Conservation (phyloP, 30 jellyfish, hydroid and myxozoan genomes). For the Sanderia malayensis region DNA sequence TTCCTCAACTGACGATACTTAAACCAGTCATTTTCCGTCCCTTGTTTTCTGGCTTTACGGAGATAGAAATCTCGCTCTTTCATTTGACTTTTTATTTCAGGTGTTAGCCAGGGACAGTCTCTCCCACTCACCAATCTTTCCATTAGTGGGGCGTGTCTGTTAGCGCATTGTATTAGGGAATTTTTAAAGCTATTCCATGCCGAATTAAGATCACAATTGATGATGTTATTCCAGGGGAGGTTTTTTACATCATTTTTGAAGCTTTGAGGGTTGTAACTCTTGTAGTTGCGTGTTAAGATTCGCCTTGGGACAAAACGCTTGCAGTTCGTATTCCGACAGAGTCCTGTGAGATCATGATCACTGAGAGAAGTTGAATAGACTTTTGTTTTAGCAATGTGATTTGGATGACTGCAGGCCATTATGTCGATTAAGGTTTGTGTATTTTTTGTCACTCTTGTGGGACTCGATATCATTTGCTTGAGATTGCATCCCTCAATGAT, state of each 20-base stretch:
- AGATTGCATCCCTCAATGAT: conserved; percentile 10
- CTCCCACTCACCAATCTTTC: conserved; percentile 48
- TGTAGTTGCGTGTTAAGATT: conserved; percentile 37
- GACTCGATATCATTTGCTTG: conserved; percentile 27
- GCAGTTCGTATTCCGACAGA: conserved; percentile 39
- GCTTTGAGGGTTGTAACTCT: conserved; percentile 51
- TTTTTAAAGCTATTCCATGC: too few relatives aligned
- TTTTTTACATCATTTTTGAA: conserved; percentile 48
- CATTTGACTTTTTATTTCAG: conserved; percentile 24
- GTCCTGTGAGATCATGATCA: conserved; percentile 60
- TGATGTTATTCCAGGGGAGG: conserved; percentile 29
- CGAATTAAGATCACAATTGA: too few relatives aligned
- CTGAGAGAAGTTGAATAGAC: conserved; percentile 55
- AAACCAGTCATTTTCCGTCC: conserved; percentile 35
- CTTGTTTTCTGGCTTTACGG: conserved; percentile 23
- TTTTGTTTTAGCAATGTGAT: conserved; percentile 30
- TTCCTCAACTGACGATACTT: conserved; percentile 30
- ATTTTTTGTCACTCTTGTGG: conserved; percentile 42
- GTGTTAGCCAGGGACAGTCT: conserved; percentile 35
- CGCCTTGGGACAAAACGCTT: conserved; percentile 32
- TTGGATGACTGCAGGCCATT: conserved; percentile 33
- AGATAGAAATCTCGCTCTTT: conserved; percentile 39
- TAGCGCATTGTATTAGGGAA: too few relatives aligned
- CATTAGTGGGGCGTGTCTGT: conserved; percentile 33
- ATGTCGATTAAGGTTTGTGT: conserved; percentile 37